These are phyloP conservation scores for Balaenoptera acutorostrata DNA, from an alignment of 2,113 vertebrate species.

Conservation along the genomic window DNA sequence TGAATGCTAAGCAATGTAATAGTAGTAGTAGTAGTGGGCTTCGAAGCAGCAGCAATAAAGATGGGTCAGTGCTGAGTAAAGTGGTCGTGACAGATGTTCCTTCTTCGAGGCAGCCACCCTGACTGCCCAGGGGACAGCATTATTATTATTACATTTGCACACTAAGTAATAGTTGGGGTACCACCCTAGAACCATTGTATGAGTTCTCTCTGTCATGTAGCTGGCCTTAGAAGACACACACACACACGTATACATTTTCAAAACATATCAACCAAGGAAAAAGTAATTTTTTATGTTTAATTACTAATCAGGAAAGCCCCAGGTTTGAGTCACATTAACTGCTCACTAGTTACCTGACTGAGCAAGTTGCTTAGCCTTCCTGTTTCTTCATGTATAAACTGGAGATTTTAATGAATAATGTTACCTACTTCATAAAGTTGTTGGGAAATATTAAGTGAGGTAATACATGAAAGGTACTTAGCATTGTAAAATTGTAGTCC, in stretches of 20 bases:
- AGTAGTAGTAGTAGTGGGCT: neutral
- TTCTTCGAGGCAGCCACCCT: neutral
- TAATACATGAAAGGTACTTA: neutral
- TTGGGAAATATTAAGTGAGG: neutral
- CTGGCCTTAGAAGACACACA: neutral
- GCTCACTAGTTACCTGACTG: neutral
- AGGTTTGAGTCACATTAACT: neutral
- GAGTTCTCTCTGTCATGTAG: neutral
- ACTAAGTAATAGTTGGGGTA: neutral
- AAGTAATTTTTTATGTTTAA: neutral
- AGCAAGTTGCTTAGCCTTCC: neutral
- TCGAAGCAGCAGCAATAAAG: neutral
- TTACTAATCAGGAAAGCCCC: neutral
- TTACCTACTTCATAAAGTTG: neutral
- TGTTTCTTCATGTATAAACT: slow-evolving; percentile 18
- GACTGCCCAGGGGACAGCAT: neutral
- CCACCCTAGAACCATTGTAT: neutral
- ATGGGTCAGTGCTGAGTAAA: neutral
- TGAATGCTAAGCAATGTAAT: neutral
- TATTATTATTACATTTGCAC: neutral
- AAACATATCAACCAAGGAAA: neutral
- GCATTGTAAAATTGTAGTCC: neutral
- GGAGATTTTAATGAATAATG: neutral
- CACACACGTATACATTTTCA: neutral
- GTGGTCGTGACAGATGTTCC: neutral